Conservation (phyloP, 2,113 vertebrate genomes). For the Cyanoramphus novaezelandiae region DNA sequence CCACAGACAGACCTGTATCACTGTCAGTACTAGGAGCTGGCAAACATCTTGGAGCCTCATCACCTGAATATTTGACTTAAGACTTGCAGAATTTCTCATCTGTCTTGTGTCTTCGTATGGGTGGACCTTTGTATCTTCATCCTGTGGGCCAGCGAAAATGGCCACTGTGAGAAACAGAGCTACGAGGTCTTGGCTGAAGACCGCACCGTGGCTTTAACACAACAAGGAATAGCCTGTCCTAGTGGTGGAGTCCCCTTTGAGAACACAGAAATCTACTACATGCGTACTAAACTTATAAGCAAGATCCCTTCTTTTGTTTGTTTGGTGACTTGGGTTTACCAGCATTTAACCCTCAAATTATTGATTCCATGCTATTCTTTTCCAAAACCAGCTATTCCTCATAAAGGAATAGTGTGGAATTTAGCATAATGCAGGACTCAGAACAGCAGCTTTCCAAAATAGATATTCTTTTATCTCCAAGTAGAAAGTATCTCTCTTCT, state of each 20-base stretch:
- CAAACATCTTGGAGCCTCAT: neutral
- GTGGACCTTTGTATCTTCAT: neutral
- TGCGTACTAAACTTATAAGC: fast-evolving
- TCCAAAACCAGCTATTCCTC: neutral
- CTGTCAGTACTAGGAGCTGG: neutral
- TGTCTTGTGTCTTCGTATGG: fast-evolving
- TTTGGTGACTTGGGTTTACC: neutral
- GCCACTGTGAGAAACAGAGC: neutral
- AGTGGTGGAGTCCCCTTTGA: neutral
- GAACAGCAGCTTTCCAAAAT: neutral
- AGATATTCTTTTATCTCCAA: neutral
- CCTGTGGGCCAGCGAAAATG: neutral
- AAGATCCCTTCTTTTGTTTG: neutral
- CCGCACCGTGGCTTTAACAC: neutral
- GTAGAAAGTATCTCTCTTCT: neutral
- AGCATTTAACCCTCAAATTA: neutral
- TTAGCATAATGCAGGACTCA: neutral
- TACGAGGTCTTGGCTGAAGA: neutral
- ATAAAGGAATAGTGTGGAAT: neutral
- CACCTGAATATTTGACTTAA: neutral
- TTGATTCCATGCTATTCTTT: neutral
- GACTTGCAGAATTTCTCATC: neutral
- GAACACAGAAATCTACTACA: neutral
- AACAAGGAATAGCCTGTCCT: too few species aligned
- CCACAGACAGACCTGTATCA: neutral